Percentiles rank a stretch among this genome's conserved stretches.
Evolutionary conservation across 2,888 invertebrate genomes (phyloP).

Genomic region (Nephrotoma guestfalica): DNA sequence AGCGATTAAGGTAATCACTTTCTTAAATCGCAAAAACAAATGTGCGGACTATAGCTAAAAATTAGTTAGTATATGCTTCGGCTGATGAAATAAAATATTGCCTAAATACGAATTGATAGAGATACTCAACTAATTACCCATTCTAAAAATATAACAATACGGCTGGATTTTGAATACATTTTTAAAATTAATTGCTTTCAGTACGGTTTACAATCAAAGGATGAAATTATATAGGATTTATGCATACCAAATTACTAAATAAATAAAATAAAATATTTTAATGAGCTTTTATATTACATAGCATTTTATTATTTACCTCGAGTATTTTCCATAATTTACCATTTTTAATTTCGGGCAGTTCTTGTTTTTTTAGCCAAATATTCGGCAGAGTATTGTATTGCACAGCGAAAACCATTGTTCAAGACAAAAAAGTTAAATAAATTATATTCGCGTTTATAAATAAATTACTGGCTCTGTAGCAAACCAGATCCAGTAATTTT

Average conservation of each 20-base stretch:
- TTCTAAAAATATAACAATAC: too few relatives aligned
- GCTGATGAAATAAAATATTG: too few relatives aligned
- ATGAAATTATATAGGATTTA: neutral
- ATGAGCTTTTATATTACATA: neutral
- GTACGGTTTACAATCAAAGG: neutral
- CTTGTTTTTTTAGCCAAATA: neutral
- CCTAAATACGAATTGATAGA: too few relatives aligned
- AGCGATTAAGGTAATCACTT: too few relatives aligned
- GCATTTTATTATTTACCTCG: neutral
- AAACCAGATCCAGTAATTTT: neutral
- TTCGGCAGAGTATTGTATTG: neutral
- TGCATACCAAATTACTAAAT: neutral
- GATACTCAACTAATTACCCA: too few relatives aligned
- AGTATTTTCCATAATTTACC: neutral
- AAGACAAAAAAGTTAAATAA: neutral
- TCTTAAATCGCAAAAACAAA: too few relatives aligned
- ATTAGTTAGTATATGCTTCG: too few relatives aligned
- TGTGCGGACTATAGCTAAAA: too few relatives aligned
- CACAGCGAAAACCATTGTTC: neutral
- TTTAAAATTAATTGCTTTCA: neutral
- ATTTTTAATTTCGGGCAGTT: neutral
- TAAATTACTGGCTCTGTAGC: neutral
- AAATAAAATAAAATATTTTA: neutral
- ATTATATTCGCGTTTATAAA: neutral
- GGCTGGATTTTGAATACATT: too few relatives aligned